Conservation (phyloP, 1,140 invertebrate genomes). For the Conus betulinus region DNA sequence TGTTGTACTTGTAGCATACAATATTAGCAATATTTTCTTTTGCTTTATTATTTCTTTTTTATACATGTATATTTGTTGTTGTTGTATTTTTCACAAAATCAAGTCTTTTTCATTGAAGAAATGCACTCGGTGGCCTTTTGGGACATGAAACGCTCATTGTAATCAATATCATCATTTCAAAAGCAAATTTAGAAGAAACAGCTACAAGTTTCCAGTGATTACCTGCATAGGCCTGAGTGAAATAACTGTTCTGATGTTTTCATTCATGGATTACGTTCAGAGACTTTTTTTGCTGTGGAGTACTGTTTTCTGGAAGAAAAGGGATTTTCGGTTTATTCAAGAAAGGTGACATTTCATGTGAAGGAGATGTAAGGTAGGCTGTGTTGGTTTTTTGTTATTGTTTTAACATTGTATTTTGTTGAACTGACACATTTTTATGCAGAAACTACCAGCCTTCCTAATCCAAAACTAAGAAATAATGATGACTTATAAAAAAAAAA, state of each 20-base stretch:
- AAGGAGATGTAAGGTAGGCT: not conserved
- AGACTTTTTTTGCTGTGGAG: not conserved
- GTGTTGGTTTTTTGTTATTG: too few species aligned
- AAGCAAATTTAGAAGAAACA: not conserved
- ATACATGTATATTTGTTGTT: not conserved
- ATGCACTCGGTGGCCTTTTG: too few species aligned
- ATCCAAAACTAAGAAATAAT: too few species aligned
- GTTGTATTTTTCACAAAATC: not conserved
- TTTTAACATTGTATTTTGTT: too few species aligned
- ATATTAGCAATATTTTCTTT: not conserved
- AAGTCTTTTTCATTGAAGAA: too few species aligned
- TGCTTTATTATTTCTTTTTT: not conserved
- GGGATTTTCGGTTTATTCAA: not conserved
- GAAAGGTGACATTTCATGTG: not conserved
- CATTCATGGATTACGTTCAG: not conserved
- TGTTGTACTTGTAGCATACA: not conserved
- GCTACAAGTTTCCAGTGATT: not conserved
- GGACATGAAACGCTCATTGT: not conserved
- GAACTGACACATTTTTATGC: too few species aligned
- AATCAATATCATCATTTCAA: too few species aligned
- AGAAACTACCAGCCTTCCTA: too few species aligned
- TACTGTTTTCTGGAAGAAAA: not conserved
- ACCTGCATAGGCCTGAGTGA: not conserved
- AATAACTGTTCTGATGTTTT: not conserved
- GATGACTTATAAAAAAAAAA: too few species aligned